phyloP scores from a whole-genome alignment of 1,140 invertebrate species.

The Cyclina sinensis region DNA sequence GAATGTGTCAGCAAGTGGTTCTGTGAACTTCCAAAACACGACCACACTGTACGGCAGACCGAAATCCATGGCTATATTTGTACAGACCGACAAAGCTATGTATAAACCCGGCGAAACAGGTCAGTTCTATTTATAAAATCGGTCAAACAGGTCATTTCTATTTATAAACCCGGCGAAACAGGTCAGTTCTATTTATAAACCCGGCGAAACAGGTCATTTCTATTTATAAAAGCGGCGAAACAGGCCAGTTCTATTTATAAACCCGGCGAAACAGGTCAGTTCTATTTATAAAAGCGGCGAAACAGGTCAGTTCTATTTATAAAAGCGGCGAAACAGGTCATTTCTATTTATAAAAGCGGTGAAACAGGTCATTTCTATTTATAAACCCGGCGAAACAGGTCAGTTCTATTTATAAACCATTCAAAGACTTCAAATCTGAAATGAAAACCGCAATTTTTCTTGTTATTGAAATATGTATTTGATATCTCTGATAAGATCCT shows the following conservation, averaged over 20 bases:
- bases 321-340: too few species aligned
- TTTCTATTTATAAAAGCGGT: too few species aligned
- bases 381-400: too few species aligned
- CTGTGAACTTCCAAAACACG: constrained; percentile 16
- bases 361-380: too few species aligned
- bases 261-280: too few species aligned
- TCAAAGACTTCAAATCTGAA: too few species aligned
- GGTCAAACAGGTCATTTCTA: too few species aligned
- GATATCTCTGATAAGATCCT: too few species aligned
- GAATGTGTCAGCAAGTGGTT: neutral
- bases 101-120: constrained; percentile 79
- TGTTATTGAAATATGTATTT: too few species aligned
- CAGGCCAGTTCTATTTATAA: constrained; percentile 52
- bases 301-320: constrained; percentile 59
- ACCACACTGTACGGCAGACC: constrained; percentile 5
- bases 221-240: constrained; percentile 78
- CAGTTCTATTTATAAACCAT: too few species aligned
- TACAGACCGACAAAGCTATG: constrained; percentile 81
- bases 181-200: constrained; percentile 52
- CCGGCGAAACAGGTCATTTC: too few species aligned
- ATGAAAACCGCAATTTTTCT: too few species aligned
- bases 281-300: constrained; percentile 79
- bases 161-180: constrained; percentile 78
- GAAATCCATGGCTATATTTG: constrained; percentile 64
- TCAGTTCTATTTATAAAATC: constrained; percentile 22